A percentile compares a stretch with the other conserved stretches of the same genome.
These are phyloP conservation scores for Spermophilus dauricus DNA, from an alignment of 2,113 vertebrate species.

Conservation along the genomic window DNA sequence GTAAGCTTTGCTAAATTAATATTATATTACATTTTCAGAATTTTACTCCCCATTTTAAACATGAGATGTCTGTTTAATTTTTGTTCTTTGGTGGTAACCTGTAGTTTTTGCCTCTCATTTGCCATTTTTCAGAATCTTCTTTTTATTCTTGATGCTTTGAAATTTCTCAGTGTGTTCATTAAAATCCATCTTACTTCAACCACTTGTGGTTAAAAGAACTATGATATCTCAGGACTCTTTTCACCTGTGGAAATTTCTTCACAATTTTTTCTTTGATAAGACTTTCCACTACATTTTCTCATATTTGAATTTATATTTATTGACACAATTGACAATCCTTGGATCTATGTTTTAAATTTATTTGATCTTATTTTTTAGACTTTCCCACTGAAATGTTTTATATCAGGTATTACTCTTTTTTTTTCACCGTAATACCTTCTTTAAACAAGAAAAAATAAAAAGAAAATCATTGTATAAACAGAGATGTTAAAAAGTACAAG, in stretches of 20 bases:
- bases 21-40: background rate
- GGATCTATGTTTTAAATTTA: background rate
- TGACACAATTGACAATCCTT: background rate
- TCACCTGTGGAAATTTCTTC: background rate
- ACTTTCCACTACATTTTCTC: background rate
- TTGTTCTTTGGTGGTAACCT: background rate
- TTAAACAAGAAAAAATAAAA: slow-evolving; percentile 86
- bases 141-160: background rate
- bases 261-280: background rate
- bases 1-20: background rate
- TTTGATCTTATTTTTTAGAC: background rate
- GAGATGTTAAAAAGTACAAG: slow-evolving; percentile 83
- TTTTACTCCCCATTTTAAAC: background rate
- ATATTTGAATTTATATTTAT: background rate
- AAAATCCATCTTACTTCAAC: background rate
- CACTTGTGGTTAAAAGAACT: background rate
- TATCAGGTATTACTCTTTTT: background rate
- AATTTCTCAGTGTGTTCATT: background rate
- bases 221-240: background rate
- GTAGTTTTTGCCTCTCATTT: background rate
- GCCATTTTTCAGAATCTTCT: background rate
- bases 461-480: slow-evolving; percentile 80
- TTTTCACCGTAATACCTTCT: slow-evolving; percentile 63
- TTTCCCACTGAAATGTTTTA: slow-evolving; percentile 17
- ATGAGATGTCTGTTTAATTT: background rate